Base-by-base conservation (phyloP, 2,888 invertebrate species). In the Synergus laeviventris region DNA sequence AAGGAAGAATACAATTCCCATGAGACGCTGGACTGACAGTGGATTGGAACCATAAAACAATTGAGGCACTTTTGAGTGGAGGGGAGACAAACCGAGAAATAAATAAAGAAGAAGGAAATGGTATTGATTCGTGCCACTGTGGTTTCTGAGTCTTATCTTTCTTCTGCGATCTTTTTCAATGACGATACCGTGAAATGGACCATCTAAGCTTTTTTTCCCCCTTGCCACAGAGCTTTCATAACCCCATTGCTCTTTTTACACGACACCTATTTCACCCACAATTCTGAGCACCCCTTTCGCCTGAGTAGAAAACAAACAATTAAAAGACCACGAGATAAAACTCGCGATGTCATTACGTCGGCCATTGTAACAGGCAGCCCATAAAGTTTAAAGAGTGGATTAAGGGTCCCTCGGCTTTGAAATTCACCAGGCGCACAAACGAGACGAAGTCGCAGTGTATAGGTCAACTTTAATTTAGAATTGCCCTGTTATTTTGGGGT, bases 301-400 rank as follows among this genome's bases (percentile, higher is more conserved):
- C 54, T 16, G 31, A 54, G 73, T 70, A 36, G 79, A 81, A 79
- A 81, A 81, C 80, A 81, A 81, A 80, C 81, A 81, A 81, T 81
- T 79, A 81, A 80, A 75, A 75, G 76, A 79, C 76, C 80, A 80
- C 38, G 74, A 82, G 81, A 82, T 83, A 84, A 82, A 75, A 79
- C 76, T 76, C 70, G 76, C 77, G 79, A 74, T 81, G 80, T 84
- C 83, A 83, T 84, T 83, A 84, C 78, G 78, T 79, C 78, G 80
- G 77, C 78, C 79, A 79, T 83, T 83, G 81, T 82, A 81, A 79
- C 80, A 76, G 77, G 79, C 76, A 79, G 74, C 76, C 81, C 81
- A 80, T 84, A 84, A 84, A 84, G 77, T 82, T 79, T 79, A 81
- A 82, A 81, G 78, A 79, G 76, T 78, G 83, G 81, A 84, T 84